These are phyloP conservation scores for Mylabris sibirica DNA, from an alignment of 2,888 invertebrate genomes.

Conservation along the genomic window DNA sequence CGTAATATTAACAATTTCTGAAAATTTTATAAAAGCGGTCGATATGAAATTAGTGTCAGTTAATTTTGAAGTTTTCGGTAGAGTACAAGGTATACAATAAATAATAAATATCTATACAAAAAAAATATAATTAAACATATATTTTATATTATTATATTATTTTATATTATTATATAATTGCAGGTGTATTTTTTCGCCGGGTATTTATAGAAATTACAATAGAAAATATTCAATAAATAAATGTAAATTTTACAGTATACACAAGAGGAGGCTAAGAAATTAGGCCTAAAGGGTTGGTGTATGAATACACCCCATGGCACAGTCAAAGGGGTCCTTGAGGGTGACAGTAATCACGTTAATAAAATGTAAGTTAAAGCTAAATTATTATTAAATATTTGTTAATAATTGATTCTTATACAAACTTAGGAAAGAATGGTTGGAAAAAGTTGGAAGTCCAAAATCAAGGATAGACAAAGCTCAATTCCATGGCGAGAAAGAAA, in stretches of 20 bases:
- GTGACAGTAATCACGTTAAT: conserved; percentile 66
- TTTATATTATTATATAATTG: conserved; percentile 28
- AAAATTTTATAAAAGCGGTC: conserved; percentile 31
- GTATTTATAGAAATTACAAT: conserved; percentile 53
- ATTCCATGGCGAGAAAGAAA: conserved; percentile 70
- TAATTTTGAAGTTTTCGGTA: conserved; percentile 70
- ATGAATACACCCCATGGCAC: conserved; percentile 74
- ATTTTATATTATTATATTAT: too few species aligned
- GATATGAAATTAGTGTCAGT: conserved; percentile 48
- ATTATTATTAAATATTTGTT: too few species aligned
- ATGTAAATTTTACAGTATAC: conserved; percentile 65
- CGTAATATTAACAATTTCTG: conserved; percentile 7
- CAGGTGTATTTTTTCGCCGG: conserved; percentile 71
- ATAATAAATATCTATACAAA: conserved; percentile 12
- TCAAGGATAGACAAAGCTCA: conserved; percentile 77
- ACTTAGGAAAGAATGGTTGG: conserved; percentile 71
- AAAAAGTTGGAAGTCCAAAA: conserved; percentile 75
- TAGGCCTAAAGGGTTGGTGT: conserved; percentile 76
- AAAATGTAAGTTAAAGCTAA: conserved; percentile 74
- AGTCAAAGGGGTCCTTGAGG: conserved; percentile 73
- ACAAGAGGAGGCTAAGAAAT: conserved; percentile 68
- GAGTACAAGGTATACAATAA: conserved; percentile 64
- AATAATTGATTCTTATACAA: too few species aligned
- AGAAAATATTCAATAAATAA: not conserved
- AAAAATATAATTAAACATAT: conserved; percentile 17